A percentile compares a stretch with the other conserved stretches of the same genome.
These are phyloP conservation scores for Plutella xylostella DNA, from an alignment of 2,888 invertebrate species.

Conservation along the genomic window DNA sequence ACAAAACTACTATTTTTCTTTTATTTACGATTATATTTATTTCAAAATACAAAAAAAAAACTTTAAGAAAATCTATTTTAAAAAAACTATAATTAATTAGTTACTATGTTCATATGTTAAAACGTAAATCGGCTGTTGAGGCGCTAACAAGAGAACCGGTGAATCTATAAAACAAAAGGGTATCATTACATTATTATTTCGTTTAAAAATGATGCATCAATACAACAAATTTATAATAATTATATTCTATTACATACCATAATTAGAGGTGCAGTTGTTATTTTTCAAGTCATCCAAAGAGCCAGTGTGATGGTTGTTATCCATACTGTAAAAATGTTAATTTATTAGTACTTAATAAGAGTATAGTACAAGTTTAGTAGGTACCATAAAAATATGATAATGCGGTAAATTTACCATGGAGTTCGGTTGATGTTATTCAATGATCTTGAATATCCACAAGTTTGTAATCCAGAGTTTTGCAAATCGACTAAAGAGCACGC, in stretches of 20 bases:
- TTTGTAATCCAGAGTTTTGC: conserved; percentile 28
- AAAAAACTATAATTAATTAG: too few species aligned
- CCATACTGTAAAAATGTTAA: conserved; percentile 33
- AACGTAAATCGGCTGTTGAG: conserved; percentile 49
- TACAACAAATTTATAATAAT: not conserved
- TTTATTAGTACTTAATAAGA: conserved; percentile 15
- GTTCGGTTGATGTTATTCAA: conserved; percentile 33
- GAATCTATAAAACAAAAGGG: conserved; percentile 33
- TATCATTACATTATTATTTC: not conserved
- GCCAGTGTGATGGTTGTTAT: conserved; percentile 28
- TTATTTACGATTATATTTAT: too few species aligned
- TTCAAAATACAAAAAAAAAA: too few species aligned
- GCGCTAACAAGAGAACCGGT: conserved; percentile 37
- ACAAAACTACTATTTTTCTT: too few species aligned
- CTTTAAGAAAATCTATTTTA: too few species aligned
- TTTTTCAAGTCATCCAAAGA: conserved; percentile 46
- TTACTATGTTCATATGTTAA: conserved; percentile 37
- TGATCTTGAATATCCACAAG: conserved; percentile 34
- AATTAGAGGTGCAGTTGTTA: conserved; percentile 18
- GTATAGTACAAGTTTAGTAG: not conserved
- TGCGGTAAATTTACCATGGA: not conserved
- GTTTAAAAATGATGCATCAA: not conserved
- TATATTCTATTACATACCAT: conserved; percentile 13
- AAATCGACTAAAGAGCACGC: conserved; percentile 50
- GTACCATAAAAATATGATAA: not conserved